Percentiles rank a stretch among this genome's conserved stretches.
Evolutionary conservation across 2,797 vertebrate genomes (phyloP).

Genomic region (Xiphophorus birchmanni): DNA sequence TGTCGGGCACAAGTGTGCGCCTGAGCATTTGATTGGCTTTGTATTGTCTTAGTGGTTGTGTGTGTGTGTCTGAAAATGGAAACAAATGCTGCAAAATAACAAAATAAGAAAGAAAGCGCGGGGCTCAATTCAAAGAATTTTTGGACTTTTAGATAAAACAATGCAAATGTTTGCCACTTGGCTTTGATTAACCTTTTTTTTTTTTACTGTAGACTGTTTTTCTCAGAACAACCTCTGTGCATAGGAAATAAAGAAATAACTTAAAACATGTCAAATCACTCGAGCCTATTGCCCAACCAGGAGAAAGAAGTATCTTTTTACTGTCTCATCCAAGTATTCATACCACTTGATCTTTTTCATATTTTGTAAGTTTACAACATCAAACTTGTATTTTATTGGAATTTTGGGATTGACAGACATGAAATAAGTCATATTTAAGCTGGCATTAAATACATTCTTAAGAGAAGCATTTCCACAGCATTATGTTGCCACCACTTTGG

Average conservation of each 20-base stretch:
- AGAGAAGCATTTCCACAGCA: background rate
- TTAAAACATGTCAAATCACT: background rate
- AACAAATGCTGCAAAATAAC: slow-evolving; percentile 1
- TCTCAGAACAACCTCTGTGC: background rate
- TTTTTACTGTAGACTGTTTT: background rate
- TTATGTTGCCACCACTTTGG: background rate
- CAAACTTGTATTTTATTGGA: background rate
- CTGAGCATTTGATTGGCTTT: slow-evolving; percentile 19
- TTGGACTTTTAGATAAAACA: background rate
- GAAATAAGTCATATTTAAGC: background rate
- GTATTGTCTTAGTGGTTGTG: slow-evolving; percentile 12
- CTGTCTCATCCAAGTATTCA: background rate
- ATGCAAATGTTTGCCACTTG: background rate
- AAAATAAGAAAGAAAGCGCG: background rate
- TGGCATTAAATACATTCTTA: background rate
- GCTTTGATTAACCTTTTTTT: background rate
- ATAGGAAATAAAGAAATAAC: background rate
- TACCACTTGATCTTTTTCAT: background rate
- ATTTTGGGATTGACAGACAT: background rate
- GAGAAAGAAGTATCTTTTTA: background rate
- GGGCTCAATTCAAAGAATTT: background rate
- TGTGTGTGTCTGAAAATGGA: slow-evolving; percentile 19
- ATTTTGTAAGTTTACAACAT: background rate
- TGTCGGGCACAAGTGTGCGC: slow-evolving; percentile 10
- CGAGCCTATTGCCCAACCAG: background rate